phyloP scores from a whole-genome alignment of 2,113 vertebrate species.

The Apteryx mantelli region DNA sequence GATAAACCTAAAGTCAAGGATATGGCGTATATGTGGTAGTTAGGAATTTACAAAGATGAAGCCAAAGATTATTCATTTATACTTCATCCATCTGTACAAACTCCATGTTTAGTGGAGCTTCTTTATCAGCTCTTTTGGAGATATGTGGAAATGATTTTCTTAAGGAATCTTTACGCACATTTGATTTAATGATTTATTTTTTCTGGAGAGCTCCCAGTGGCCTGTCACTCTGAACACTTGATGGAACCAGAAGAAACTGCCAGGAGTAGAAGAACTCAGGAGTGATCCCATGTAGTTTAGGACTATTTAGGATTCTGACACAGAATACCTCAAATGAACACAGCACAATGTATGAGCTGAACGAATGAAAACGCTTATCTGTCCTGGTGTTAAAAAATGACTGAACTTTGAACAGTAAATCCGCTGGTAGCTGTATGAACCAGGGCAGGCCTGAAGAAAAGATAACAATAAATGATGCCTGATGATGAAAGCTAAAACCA shows the following conservation, averaged over 20 bases:
- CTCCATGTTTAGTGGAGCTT: neutral
- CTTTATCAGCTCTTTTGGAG: neutral
- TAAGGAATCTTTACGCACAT: neutral
- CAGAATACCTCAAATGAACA: neutral
- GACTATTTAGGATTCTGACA: neutral
- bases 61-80: neutral
- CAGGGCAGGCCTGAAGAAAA: neutral
- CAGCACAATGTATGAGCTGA: neutral
- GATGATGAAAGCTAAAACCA: conserved; percentile 22
- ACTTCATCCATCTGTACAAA: neutral
- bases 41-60: neutral
- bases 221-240: neutral
- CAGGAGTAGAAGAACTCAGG: neutral
- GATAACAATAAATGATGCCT: neutral
- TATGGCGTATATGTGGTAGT: neutral
- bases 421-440: neutral
- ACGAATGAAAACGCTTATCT: neutral
- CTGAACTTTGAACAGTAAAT: conserved; percentile 26
- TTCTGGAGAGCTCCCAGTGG: neutral
- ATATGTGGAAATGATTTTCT: neutral
- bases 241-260: neutral
- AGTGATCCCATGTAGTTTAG: neutral
- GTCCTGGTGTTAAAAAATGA: neutral
- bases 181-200: neutral
- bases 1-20: neutral